Base-by-base conservation (phyloP, 2,888 invertebrate genomes). In the Mechanitis messenoides region DNA sequence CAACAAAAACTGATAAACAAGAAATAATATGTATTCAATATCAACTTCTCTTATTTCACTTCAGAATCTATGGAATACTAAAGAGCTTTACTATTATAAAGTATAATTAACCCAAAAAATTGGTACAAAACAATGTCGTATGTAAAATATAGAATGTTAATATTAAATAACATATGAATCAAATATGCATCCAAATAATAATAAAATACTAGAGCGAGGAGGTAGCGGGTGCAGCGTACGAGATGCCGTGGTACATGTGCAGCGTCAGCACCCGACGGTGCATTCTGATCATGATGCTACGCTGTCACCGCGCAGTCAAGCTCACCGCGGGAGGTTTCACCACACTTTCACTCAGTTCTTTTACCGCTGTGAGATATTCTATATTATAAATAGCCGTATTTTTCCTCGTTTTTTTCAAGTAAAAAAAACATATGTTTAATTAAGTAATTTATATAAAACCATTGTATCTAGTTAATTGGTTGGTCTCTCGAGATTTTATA, bases 291-390 rank as follows among this genome's bases (percentile, higher is more conserved):
- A 71, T 92, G 11, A 88, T 85, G 86, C 70, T 77, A 59, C 76
- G 88, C 42, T 85, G 91, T 69, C 81, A 83, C 0, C 78, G 87
- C 1, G 72, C 80, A n/a, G 78, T 85, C 20, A 75, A 73, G 12
- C 73, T 92, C 60, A 87, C 87, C 7, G 91, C 91, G 6, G 91
- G 90, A 0, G 88, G 90, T 2, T 91, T 91, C 72, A 90, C 91
- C 9, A 78, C 84, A 0, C 78, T 92, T 0, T 91, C 91, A 0
- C 75, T 92, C 5, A 78, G 84, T 38, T 90, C 91, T 2, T 92
- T 92, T 63, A 88, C 87, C 78, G 83, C 87, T 61, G 92, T 92
- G 73, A 83, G 85, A 75, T 28, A 11, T 45, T 12, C 3, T 5
- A 35, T 5, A 35, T 35, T 35, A 6, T 2, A 35, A 5, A 5